Base-by-base conservation (phyloP, 1,140 invertebrate genomes). In the Melitaea cinxia region DNA sequence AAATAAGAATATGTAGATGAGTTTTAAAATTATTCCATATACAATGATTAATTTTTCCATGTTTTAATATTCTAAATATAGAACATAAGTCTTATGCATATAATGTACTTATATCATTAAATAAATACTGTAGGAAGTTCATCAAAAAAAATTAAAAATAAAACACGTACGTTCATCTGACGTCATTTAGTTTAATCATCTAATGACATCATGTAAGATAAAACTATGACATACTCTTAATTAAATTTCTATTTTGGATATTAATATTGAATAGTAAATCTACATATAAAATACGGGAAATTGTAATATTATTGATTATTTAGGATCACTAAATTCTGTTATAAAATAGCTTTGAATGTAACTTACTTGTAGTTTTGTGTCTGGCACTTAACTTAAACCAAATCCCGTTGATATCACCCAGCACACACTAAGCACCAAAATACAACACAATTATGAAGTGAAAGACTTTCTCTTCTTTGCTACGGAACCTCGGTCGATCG, bases 391-490 rank as follows among this genome's bases (percentile, higher is more conserved):
- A 71, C 47, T 74, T 56, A 70, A 78, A 77, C 68, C 66, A 84
- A 85, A 77, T 73, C 68, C 80, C 75, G 55, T 72, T 66, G 77
- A 66, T 79, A 64, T 73, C 79, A 85, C 83, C 83, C 76, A 72
- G 75, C 73, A 87, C 82, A 75, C 80, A 86, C 78, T 83, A 83
- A 77, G 83, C 80, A 90, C 88, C 76, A 85, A 86, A 83, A 83
- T 84, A 82, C 70, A 81, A 80, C 78, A 88, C 83, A 78, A 79
- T 52, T 72, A 67, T 66, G 74, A 75, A 80, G 78, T 78, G 75
- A 85, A 84, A 80, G 80, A 71, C 77, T 83, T 80, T 80, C 73
- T 78, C 77, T 82, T 76, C 72, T 73, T 75, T 78, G 77, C 78
- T 68, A 83, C 78, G 83, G 73, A 77, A 76, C 71, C 66, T 75